phyloP scores from a whole-genome alignment of 1,140 invertebrate species.

The Oscheius sp. region DNA sequence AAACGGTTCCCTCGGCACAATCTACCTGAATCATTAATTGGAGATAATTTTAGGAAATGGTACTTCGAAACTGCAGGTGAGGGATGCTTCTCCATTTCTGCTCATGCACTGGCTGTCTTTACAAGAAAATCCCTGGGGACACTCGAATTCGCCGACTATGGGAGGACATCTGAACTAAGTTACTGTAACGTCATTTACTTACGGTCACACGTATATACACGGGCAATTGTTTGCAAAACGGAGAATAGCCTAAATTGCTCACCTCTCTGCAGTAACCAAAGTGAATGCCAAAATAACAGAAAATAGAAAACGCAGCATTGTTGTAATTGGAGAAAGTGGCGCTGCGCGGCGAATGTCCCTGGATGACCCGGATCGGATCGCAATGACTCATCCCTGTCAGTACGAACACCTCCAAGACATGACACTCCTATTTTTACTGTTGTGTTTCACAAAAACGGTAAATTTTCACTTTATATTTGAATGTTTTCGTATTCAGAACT shows the following conservation, averaged over 20 bases:
- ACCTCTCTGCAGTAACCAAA: not conserved
- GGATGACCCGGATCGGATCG: not conserved
- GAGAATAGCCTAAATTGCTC: too few relatives aligned
- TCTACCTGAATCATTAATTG: constrained; percentile 38
- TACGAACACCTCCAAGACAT: too few relatives aligned
- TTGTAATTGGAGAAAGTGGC: not conserved
- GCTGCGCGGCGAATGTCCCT: too few relatives aligned
- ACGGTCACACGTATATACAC: too few relatives aligned
- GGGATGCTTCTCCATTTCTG: constrained; percentile 17
- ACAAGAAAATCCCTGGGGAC: constrained; percentile 49
- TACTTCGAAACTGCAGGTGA: constrained; percentile 10
- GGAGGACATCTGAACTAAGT: constrained; percentile 38
- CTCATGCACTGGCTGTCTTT: constrained; percentile 46
- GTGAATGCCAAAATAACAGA: not conserved
- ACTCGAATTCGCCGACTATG: constrained; percentile 56
- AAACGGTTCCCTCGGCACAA: constrained; percentile 47
- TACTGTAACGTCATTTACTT: not conserved
- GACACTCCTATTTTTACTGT: too few relatives aligned
- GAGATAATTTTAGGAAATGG: not conserved
- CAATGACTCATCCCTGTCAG: too few relatives aligned
- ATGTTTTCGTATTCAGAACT: too few relatives aligned
- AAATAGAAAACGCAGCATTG: not conserved
- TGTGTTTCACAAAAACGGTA: too few relatives aligned
- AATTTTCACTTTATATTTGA: too few relatives aligned
- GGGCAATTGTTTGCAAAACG: too few relatives aligned